phyloP scores from a whole-genome alignment of 2,113 vertebrate genomes.

The Hyperopisus bebe region DNA sequence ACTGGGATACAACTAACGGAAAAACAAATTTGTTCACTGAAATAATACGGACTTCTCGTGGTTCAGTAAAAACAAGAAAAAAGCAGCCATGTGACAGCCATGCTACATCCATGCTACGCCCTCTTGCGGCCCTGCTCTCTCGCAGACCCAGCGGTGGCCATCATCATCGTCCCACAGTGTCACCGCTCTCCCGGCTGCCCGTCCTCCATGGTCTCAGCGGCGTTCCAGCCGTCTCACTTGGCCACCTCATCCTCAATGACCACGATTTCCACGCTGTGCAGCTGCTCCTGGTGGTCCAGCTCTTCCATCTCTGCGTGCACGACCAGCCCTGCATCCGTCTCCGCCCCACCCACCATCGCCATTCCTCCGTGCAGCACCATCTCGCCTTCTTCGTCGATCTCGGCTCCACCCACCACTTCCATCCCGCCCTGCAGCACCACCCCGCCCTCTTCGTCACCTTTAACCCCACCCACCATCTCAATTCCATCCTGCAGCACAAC shows the following conservation, averaged over 20 bases:
- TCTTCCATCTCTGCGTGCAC: not conserved
- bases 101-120: not conserved
- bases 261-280: constrained; percentile 72
- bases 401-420: constrained; percentile 39
- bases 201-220: not conserved
- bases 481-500: constrained; percentile 58
- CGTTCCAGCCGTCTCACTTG: not conserved
- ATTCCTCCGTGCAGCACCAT: constrained; percentile 63
- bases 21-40: not conserved
- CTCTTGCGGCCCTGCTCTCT: not conserved
- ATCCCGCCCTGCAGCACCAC: constrained; percentile 62
- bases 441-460: constrained; percentile 59
- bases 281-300: constrained; percentile 63
- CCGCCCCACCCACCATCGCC: constrained; percentile 37
- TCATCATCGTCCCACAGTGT: not conserved
- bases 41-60: not conserved
- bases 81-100: not conserved
- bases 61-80: constrained; percentile 1
- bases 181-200: not conserved
- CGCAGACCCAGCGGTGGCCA: not conserved
- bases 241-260: constrained; percentile 60
- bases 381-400: constrained; percentile 58
- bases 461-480: constrained; percentile 51
- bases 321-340: not conserved
- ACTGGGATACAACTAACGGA: not conserved